Percentiles rank a stretch among this genome's conserved stretches.
Evolutionary conservation across 2,113 vertebrate species (phyloP).

Genomic region (Toxotes chatareus): DNA sequence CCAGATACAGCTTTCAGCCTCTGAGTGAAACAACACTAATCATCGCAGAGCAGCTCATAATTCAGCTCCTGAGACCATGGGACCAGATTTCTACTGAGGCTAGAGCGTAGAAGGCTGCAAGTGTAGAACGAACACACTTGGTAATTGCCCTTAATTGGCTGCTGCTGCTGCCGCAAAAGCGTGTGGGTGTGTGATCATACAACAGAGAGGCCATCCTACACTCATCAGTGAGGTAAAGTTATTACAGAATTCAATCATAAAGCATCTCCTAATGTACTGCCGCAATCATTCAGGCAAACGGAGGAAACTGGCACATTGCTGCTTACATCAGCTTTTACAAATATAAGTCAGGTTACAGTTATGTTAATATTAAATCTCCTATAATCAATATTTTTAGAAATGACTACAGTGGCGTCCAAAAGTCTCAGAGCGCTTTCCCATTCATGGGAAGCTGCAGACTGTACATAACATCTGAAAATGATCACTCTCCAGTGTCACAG

Average conservation of each 20-base stretch:
- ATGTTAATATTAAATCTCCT: background rate
- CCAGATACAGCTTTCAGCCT: background rate
- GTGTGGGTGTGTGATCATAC: slow-evolving; percentile 2
- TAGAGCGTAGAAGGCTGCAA: slow-evolving; percentile 19
- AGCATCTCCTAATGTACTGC: background rate
- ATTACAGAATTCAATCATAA: background rate
- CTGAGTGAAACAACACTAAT: slow-evolving; percentile 22
- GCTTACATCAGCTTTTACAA: background rate
- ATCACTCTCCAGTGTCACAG: background rate
- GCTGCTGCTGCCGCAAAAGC: slow-evolving; percentile 31
- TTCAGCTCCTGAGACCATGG: slow-evolving; percentile 45
- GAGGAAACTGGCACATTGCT: background rate
- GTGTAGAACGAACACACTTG: slow-evolving; percentile 25
- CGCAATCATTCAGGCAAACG: background rate
- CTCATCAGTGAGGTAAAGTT: background rate
- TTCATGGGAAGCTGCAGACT: too few relatives aligned
- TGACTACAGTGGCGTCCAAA: too few relatives aligned
- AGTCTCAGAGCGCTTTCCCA: too few relatives aligned
- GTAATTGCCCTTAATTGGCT: slow-evolving; percentile 48
- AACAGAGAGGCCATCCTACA: background rate
- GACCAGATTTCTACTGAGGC: slow-evolving; percentile 47
- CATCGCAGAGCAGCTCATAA: slow-evolving; percentile 36
- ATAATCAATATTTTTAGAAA: background rate
- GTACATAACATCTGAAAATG: background rate
- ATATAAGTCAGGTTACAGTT: background rate